phyloP scores from a whole-genome alignment of 2,113 vertebrate genomes.

The Notarius lentiginosus region DNA sequence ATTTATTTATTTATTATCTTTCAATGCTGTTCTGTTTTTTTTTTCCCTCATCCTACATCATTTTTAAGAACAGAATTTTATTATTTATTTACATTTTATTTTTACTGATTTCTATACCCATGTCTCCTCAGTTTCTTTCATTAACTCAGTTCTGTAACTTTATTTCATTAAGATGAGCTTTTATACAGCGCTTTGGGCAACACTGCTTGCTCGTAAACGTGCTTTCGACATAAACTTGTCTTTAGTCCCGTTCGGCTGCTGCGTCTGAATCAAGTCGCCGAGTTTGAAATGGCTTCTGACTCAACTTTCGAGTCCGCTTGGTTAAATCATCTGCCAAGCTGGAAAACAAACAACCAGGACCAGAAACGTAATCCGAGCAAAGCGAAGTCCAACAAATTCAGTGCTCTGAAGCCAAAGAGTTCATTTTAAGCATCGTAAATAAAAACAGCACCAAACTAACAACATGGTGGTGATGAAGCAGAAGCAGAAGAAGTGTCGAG shows the following conservation, averaged over 20 bases:
- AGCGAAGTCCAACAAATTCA: background rate
- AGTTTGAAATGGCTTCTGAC: background rate
- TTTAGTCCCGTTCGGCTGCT: no score
- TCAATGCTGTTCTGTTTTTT: background rate
- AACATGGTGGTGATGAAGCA: background rate
- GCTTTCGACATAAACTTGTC: background rate
- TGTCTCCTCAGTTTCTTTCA: background rate
- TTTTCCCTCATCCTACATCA: rapidly evolving
- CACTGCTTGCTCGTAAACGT: background rate
- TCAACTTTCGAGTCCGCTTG: background rate
- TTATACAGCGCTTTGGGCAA: background rate
- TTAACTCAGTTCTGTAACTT: background rate
- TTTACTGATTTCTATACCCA: background rate
- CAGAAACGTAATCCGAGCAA: background rate
- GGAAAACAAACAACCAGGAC: background rate
- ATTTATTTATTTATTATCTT: background rate
- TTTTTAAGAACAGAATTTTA: background rate
- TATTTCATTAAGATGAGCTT: background rate
- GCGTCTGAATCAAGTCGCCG: background rate
- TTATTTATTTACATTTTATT: background rate
- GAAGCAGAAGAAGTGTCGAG: background rate
- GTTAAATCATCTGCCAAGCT: background rate
- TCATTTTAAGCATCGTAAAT: background rate
- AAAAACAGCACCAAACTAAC: background rate
- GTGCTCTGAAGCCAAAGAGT: background rate